Evolutionary conservation across 1,140 invertebrate genomes (phyloP).

Genomic region (Papilio dardanus): DNA sequence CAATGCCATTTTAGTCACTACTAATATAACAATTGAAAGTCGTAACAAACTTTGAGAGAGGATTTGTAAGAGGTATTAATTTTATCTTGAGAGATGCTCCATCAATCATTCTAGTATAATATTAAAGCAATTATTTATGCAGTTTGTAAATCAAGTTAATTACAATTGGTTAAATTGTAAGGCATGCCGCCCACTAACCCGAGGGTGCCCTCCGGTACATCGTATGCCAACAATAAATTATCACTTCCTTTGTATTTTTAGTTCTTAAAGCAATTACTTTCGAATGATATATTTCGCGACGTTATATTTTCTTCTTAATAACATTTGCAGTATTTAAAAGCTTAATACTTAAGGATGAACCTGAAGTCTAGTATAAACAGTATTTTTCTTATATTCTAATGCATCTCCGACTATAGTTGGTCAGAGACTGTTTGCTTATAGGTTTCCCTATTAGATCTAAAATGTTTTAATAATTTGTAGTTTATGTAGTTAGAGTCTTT

Average conservation of each 20-base stretch:
- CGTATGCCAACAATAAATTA: conserved; percentile 36
- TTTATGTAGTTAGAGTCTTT: too few relatives aligned
- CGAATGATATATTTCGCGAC: conserved; percentile 36
- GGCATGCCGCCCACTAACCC: conserved; percentile 38
- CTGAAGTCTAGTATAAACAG: too few relatives aligned
- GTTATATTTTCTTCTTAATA: conserved; percentile 24
- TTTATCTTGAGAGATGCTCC: not conserved
- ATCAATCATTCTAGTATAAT: conserved; percentile 42
- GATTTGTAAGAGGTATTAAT: not conserved
- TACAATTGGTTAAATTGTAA: conserved; percentile 63
- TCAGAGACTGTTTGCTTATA: too few relatives aligned
- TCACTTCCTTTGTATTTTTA: conserved; percentile 44
- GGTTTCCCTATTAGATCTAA: too few relatives aligned
- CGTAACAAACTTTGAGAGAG: not conserved
- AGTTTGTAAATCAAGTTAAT: conserved; percentile 70
- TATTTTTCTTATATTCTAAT: too few relatives aligned
- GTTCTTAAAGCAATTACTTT: conserved; percentile 34
- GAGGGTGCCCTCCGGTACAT: conserved; percentile 42
- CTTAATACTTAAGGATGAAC: too few relatives aligned
- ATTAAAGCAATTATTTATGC: conserved; percentile 62
- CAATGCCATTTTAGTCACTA: too few relatives aligned
- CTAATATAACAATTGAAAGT: too few relatives aligned
- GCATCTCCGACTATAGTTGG: too few relatives aligned
- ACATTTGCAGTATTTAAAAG: not conserved
- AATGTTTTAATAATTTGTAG: too few relatives aligned